These are phyloP conservation scores for Holcopasites calliopsidis DNA, from an alignment of 1,140 invertebrate genomes.

Conservation along the genomic window DNA sequence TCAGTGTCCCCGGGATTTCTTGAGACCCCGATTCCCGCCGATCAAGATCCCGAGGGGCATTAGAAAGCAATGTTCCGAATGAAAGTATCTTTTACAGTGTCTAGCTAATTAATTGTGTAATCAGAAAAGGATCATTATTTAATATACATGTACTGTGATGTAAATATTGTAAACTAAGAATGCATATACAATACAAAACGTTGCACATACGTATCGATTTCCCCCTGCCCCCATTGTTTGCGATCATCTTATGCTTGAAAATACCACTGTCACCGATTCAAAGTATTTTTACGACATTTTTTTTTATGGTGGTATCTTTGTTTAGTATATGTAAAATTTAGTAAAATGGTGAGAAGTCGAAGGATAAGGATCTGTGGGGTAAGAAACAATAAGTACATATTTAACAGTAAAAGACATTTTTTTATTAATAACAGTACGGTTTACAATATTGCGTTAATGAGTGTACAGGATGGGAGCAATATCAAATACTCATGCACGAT, in stretches of 20 bases:
- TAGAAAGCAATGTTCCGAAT: constrained; percentile 58
- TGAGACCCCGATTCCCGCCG: neutral
- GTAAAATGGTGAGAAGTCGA: no score
- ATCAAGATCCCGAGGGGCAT: constrained; percentile 18
- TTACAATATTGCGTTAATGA: constrained; percentile 58
- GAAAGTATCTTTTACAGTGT: constrained; percentile 64
- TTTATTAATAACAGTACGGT: constrained; percentile 68
- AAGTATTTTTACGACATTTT: no score
- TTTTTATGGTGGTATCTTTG: no score
- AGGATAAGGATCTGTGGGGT: neutral
- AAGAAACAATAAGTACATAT: neutral
- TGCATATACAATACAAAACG: constrained; percentile 61
- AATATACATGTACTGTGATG: constrained; percentile 66
- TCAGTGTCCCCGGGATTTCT: neutral
- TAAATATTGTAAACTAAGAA: constrained; percentile 74
- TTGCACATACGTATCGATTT: constrained; percentile 50
- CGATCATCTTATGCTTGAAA: no score
- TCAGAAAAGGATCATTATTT: constrained; percentile 52
- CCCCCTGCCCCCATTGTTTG: neutral
- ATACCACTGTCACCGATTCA: no score
- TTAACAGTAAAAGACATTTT: constrained; percentile 66
- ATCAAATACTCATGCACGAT: constrained; percentile 38
- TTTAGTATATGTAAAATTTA: no score
- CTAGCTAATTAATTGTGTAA: constrained; percentile 56
- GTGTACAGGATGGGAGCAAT: constrained; percentile 33